A percentile compares a stretch with the other conserved stretches of the same genome.
These are phyloP conservation scores for Doryteuthis pealeii DNA, from an alignment of 1,140 invertebrate genomes.

Conservation along the genomic window DNA sequence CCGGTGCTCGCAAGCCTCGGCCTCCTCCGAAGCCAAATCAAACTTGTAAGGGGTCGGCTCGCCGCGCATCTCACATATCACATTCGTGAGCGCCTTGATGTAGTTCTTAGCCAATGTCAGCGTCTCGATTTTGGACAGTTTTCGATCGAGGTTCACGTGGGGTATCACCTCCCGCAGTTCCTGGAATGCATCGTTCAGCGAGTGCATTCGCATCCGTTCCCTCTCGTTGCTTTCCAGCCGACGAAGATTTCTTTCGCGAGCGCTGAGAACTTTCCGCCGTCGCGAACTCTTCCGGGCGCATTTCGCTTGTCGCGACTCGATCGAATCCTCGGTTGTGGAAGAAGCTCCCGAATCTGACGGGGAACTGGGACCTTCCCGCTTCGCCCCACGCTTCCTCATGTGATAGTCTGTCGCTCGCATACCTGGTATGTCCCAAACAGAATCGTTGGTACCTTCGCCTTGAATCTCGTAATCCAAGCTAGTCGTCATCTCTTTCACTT, in stretches of 20 bases:
- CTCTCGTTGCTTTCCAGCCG: conserved; percentile 84
- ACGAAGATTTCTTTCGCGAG: conserved; percentile 77
- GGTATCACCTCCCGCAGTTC: conserved; percentile 83
- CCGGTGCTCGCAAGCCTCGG: conserved; percentile 9
- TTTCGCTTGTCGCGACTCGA: conserved; percentile 41
- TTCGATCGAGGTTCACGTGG: conserved; percentile 81
- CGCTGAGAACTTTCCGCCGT: conserved; percentile 72
- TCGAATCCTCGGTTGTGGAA: conserved; percentile 41
- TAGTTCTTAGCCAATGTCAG: conserved; percentile 86
- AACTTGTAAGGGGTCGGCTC: conserved; percentile 68
- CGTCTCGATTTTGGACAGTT: conserved; percentile 85
- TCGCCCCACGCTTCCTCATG: conserved; percentile 19
- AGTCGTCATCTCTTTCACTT: background rate
- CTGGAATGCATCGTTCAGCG: conserved; percentile 85
- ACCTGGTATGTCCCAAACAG: background rate
- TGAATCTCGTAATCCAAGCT: conserved; percentile 12
- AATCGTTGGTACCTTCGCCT: conserved; percentile 3
- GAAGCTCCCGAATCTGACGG: conserved; percentile 51
- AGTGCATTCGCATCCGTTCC: conserved; percentile 86
- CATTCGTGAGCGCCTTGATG: conserved; percentile 85
- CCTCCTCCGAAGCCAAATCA: conserved; percentile 17
- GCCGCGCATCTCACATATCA: conserved; percentile 78
- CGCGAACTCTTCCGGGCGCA: conserved; percentile 57
- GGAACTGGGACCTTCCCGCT: conserved; percentile 34
- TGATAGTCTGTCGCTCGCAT: conserved; percentile 9